Conservation (phyloP, 2,797 vertebrate species). For the Phaenicophaeus curvirostris region DNA sequence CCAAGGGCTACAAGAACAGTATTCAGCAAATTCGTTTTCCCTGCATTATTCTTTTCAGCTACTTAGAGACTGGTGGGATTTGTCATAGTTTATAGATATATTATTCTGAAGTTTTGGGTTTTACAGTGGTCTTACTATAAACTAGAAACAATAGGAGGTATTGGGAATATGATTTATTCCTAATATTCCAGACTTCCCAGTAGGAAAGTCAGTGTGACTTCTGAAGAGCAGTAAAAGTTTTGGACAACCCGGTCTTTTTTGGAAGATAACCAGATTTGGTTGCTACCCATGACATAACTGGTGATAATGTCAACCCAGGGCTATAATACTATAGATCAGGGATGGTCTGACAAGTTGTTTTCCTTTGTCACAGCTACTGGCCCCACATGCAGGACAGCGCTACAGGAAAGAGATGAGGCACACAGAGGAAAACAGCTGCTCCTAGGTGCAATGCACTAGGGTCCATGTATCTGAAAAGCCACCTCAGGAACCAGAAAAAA, state of each 20-base stretch:
- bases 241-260: not conserved
- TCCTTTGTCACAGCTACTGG: not conserved
- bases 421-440: rapidly evolving
- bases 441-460: not conserved
- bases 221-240: not conserved
- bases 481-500: not conserved
- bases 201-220: not conserved
- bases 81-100: not conserved
- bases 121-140: not conserved
- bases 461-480: not conserved
- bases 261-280: not conserved
- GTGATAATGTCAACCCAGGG: not conserved
- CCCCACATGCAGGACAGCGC: rapidly evolving
- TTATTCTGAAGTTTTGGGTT: rapidly evolving
- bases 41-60: not conserved
- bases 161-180: not conserved
- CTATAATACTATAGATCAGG: not conserved
- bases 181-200: not conserved
- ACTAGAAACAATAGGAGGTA: not conserved
- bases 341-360: not conserved
- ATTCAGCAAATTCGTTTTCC: not conserved
- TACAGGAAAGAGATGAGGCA: not conserved
- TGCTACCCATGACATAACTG: rapidly evolving
- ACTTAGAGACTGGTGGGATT: not conserved
- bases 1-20: not conserved